Base-by-base conservation (phyloP, 2,797 vertebrate species). In the Cyprinodon diabolis region DNA sequence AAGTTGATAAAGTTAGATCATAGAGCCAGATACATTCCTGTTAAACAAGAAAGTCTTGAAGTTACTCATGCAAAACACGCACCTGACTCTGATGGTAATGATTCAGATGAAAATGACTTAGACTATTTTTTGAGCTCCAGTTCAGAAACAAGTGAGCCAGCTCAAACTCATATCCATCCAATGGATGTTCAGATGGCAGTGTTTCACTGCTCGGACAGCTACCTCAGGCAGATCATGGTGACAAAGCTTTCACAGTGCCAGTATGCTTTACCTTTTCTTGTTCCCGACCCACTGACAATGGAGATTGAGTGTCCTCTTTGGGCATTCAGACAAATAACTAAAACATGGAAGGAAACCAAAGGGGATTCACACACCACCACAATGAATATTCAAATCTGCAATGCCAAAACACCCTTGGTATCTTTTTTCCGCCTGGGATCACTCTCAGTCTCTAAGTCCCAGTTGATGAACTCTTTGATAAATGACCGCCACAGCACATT, bases 231-330 rank as follows among this genome's bases (percentile, higher is more conserved):
- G 80, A 82, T 84, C 72, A 74, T 95, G 37, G 74, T 89, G 0
- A 92, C 68, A 11, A 96, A 95, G 52, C 71, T 92, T 7, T 71
- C 90, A 51, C 77, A 87, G 58, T 90, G 94, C 87, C 94, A 95
- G 72, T 94, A 94, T 11, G 94, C 94, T 0, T 84, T 96, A 6
- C 95, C 95, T 25, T 83, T 96, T 30, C 79, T 96, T 66, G 90
- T 96, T 25, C 95, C 93, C 23, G 83, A 91, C 62, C 92, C 92
- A 0, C 75, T 89, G 66, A 88, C 78, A 30, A 67, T 62, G 14
- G 56, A 60, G 13, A 87, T 93, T 17, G 89, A 95, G 40, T 94
- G 91, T 67, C 90, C 87, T 63, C 83, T 95, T 23, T 95, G 92
- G 93, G 91, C 88, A 23, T 80, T 91, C 43, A 79, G 62, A 60